These are phyloP conservation scores for Thamnophis sirtalis DNA, from an alignment of 2,113 vertebrate genomes.

Conservation along the genomic window DNA sequence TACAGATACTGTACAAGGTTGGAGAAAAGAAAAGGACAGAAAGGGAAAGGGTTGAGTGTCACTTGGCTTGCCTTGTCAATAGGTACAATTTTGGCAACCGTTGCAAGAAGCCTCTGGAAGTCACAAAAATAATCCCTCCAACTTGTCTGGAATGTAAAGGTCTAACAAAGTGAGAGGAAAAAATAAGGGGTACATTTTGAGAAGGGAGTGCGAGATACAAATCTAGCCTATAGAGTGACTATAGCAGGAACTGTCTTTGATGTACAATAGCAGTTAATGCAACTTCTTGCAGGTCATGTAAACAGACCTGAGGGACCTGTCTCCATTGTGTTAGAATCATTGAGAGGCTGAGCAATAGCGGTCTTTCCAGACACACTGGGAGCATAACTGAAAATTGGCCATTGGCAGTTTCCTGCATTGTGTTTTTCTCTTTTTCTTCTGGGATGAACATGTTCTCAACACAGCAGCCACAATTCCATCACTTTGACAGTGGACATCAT, in stretches of 20 bases:
- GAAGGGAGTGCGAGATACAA: not conserved
- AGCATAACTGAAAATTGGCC: not conserved
- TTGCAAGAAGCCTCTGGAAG: not conserved
- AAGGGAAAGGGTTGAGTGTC: not conserved
- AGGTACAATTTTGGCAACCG: not conserved
- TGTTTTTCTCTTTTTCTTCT: not conserved
- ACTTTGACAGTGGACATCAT: not conserved
- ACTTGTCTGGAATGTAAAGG: not conserved
- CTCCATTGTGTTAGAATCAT: not conserved
- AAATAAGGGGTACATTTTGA: not conserved
- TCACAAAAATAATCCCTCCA: not conserved
- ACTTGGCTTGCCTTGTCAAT: not conserved
- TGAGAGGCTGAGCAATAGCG: not conserved
- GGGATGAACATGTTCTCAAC: not conserved
- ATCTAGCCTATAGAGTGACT: not conserved
- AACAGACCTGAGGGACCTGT: not conserved
- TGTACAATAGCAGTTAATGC: not conserved
- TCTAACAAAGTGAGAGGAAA: not conserved
- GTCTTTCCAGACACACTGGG: not conserved
- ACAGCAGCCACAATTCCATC: no score
- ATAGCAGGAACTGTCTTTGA: not conserved
- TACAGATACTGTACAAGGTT: not conserved
- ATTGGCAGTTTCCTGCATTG: not conserved
- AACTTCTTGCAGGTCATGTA: not conserved
- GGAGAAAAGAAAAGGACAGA: not conserved